A percentile compares a stretch with the other conserved stretches of the same genome.
Evolutionary conservation across 1,140 invertebrate species (phyloP).

Genomic region (Pemphigus obesinymphae): DNA sequence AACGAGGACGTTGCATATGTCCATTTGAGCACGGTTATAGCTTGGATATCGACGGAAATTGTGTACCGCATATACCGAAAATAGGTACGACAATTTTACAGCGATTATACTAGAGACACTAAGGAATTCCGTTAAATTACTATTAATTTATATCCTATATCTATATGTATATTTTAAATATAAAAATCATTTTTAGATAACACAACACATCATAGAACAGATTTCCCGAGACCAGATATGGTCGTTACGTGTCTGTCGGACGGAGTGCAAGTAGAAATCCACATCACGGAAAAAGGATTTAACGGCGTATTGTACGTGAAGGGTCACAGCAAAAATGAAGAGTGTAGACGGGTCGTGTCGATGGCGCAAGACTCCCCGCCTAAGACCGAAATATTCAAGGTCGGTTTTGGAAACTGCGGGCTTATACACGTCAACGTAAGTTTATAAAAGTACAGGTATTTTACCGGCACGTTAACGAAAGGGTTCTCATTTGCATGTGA

Average conservation of each 20-base stretch:
- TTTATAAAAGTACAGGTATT: conserved; percentile 44
- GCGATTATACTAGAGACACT: no score
- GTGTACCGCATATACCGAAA: conserved; percentile 57
- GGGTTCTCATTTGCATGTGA: no score
- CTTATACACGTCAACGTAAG: conserved; percentile 84
- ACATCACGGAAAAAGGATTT: conserved; percentile 72
- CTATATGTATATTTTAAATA: not conserved
- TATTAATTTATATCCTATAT: no score
- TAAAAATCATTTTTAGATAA: not conserved
- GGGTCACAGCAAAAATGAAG: conserved; percentile 86
- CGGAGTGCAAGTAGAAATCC: conserved; percentile 81
- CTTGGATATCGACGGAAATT: conserved; percentile 62
- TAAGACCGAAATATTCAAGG: conserved; percentile 78
- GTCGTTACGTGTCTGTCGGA: conserved; percentile 84
- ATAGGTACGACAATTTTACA: no score
- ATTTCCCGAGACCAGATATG: conserved; percentile 80
- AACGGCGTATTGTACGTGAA: conserved; percentile 91
- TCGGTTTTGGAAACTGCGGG: conserved; percentile 85
- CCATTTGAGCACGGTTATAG: conserved; percentile 65
- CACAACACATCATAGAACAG: conserved; percentile 53
- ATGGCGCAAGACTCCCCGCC: conserved; percentile 62
- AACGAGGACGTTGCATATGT: conserved; percentile 72
- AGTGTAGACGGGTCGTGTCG: conserved; percentile 75
- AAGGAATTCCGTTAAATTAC: no score
- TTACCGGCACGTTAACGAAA: no score